Percentiles rank a stretch among this genome's conserved stretches.
Evolutionary conservation across 2,888 invertebrate genomes (phyloP).

Genomic region (Conistra vaccinii): DNA sequence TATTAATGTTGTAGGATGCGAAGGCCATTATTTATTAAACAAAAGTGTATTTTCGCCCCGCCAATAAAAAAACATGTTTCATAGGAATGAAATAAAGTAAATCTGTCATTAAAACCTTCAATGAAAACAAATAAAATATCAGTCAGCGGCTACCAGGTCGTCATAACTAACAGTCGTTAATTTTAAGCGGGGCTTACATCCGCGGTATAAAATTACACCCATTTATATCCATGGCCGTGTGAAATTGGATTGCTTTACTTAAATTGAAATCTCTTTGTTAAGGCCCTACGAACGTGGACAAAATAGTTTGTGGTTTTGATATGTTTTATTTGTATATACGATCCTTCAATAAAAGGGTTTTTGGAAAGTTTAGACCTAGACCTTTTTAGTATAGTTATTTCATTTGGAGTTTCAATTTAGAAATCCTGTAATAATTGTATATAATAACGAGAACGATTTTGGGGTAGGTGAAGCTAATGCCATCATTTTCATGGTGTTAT

Average conservation of each 20-base stretch:
- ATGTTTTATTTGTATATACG: slow-evolving; percentile 26
- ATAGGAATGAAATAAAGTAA: neutral
- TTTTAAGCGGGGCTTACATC: slow-evolving; percentile 66
- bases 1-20: no score
- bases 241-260: slow-evolving; percentile 82
- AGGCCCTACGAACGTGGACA: slow-evolving; percentile 45
- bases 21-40: no score
- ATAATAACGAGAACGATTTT: neutral
- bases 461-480: no score
- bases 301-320: slow-evolving; percentile 47
- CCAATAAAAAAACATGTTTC: neutral
- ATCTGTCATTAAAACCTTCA: slow-evolving; percentile 2
- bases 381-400: slow-evolving; percentile 4
- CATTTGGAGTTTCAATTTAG: neutral
- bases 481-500: neutral
- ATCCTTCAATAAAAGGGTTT: slow-evolving; percentile 24
- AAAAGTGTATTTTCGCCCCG: neutral
- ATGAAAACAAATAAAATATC: slow-evolving; percentile 51
- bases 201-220: slow-evolving; percentile 74
- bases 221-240: slow-evolving; percentile 80
- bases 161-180: slow-evolving; percentile 70
- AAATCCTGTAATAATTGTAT: neutral
- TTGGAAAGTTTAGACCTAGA: slow-evolving; percentile 3
- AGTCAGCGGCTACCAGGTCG: slow-evolving; percentile 55
- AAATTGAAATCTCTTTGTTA: slow-evolving; percentile 79